Evolutionary conservation across 2,888 invertebrate species (phyloP).

Genomic region (Eupithecia subumbrata): DNA sequence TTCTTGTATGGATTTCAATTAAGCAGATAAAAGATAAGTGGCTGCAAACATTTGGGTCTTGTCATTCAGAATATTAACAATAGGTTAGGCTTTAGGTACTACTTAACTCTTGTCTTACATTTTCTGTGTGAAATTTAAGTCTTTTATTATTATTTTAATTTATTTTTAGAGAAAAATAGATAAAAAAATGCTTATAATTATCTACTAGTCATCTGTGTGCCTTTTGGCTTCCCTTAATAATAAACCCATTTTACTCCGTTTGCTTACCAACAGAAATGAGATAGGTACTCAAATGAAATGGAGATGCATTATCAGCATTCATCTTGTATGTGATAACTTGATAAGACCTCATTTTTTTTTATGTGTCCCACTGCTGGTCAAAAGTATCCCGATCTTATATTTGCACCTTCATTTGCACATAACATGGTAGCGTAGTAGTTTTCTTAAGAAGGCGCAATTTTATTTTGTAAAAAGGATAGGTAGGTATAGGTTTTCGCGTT

Average conservation of each 20-base stretch:
- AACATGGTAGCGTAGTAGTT: too few species aligned
- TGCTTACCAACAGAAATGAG: neutral
- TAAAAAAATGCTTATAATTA: neutral
- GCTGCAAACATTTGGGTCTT: constrained; percentile 23
- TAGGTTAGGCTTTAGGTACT: neutral
- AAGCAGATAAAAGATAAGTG: constrained; percentile 74
- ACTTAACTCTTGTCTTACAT: neutral
- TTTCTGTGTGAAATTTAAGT: neutral
- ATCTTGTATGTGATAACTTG: neutral
- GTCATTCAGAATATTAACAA: neutral
- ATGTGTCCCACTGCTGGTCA: neutral
- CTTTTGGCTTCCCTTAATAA: neutral
- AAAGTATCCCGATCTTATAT: neutral
- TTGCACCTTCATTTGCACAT: neutral
- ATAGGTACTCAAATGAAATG: neutral
- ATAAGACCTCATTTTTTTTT: neutral
- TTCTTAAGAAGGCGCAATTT: too few species aligned
- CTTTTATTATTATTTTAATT: neutral
- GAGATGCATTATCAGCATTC: neutral
- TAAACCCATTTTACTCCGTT: neutral
- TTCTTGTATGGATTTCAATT: constrained; percentile 80
- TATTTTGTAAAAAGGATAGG: too few species aligned
- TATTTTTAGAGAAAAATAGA: neutral
- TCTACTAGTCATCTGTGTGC: neutral
- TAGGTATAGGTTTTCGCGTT: too few species aligned